Conservation (phyloP, 2,888 invertebrate species). For the Bellardia bayeri region DNA sequence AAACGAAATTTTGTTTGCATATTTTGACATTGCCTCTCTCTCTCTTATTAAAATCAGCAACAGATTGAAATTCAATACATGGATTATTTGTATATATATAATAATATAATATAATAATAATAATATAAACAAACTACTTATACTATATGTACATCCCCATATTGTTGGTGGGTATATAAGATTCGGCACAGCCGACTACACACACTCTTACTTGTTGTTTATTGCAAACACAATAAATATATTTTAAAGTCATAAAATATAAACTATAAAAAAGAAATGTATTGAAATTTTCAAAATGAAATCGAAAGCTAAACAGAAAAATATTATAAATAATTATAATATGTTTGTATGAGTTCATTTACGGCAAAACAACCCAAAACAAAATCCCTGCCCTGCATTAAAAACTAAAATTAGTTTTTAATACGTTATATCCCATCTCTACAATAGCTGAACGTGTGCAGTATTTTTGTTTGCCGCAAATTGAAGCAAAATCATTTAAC, state of each 20-base stretch:
- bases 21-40: no score
- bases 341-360: neutral
- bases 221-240: neutral
- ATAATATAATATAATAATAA: no score
- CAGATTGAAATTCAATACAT: no score
- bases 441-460: conserved; percentile 6
- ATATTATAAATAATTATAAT: conserved; percentile 4
- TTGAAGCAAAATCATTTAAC: neutral
- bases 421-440: neutral
- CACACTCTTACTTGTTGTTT: neutral
- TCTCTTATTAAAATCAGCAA: no score
- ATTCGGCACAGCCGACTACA: no score
- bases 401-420: conserved; percentile 30
- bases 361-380: neutral
- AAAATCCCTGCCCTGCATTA: conserved; percentile 49
- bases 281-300: conserved; percentile 61
- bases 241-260: conserved; percentile 2
- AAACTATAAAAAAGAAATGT: conserved; percentile 1
- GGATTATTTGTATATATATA: no score
- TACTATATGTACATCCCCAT: no score
- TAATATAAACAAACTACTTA: no score
- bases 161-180: no score
- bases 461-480: conserved; percentile 40
- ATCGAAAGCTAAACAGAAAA: conserved; percentile 57
- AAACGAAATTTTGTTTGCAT: no score